Conservation (phyloP, 2,113 vertebrate species). For the Larimichthys polyactis region DNA sequence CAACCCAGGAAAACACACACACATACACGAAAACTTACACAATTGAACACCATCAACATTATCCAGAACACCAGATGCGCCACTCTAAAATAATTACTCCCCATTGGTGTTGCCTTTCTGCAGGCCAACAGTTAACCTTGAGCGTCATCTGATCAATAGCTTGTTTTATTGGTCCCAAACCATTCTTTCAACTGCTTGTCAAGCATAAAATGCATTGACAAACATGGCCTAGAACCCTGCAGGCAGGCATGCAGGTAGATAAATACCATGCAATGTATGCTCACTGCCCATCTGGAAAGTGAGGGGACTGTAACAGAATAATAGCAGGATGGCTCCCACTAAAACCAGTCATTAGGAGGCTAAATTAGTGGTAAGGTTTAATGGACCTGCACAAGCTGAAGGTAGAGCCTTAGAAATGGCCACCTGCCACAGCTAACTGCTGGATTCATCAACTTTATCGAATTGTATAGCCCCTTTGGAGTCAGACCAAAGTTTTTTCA, state of each 20-base stretch:
- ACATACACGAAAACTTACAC: conserved; percentile 22
- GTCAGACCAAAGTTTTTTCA: background rate
- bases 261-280: conserved; percentile 24
- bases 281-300: conserved; percentile 69
- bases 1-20: conserved; percentile 34
- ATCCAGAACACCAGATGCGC: conserved; percentile 70
- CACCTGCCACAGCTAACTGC: conserved; percentile 52
- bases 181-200: conserved; percentile 66
- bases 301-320: conserved; percentile 51
- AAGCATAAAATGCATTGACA: conserved; percentile 69
- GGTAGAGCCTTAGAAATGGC: conserved; percentile 58
- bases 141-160: conserved; percentile 66
- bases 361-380: conserved; percentile 68
- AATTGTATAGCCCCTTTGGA: conserved; percentile 22
- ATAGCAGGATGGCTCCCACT: conserved; percentile 60
- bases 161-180: conserved; percentile 73
- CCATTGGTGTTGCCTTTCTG: conserved; percentile 45
- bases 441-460: conserved; percentile 60
- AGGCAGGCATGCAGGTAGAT: conserved; percentile 31
- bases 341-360: conserved; percentile 70
- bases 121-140: conserved; percentile 77
- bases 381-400: conserved; percentile 60
- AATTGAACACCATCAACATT: conserved; percentile 50
- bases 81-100: conserved; percentile 60
- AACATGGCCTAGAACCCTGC: conserved; percentile 21